phyloP scores from a whole-genome alignment of 2,797 vertebrate genomes.

The Phaenicophaeus curvirostris region DNA sequence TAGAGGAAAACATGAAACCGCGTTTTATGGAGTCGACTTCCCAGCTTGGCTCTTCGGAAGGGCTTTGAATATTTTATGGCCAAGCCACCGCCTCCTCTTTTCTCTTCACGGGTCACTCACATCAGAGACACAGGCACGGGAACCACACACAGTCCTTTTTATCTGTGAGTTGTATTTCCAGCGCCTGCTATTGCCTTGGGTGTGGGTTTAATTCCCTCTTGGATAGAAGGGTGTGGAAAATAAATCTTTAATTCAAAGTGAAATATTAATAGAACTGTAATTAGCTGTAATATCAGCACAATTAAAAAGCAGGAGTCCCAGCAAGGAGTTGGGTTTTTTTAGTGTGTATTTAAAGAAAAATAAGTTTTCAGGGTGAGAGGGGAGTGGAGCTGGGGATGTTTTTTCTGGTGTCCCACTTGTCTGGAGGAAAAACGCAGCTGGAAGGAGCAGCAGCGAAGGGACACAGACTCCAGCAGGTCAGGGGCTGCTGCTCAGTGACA shows the following conservation, averaged over 20 bases:
- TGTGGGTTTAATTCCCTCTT: conserved; percentile 54
- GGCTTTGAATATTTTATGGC: conserved; percentile 47
- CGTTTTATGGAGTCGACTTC: conserved; percentile 7
- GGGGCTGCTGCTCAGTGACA: background rate
- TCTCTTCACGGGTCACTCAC: background rate
- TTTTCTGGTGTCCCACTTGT: background rate
- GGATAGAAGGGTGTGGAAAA: conserved; percentile 34
- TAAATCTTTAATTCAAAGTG: conserved; percentile 75
- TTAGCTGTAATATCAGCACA: conserved; percentile 56
- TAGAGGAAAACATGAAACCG: conserved; percentile 22
- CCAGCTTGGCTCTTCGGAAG: conserved; percentile 4
- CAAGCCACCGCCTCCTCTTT: background rate
- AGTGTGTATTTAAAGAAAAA: conserved; percentile 8
- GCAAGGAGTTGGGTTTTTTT: conserved; percentile 5
- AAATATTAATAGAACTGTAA: conserved; percentile 75
- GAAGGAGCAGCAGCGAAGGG: background rate
- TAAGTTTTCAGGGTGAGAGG: background rate
- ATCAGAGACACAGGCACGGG: background rate
- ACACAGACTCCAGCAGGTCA: background rate
- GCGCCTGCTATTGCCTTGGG: conserved; percentile 37
- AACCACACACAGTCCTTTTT: background rate
- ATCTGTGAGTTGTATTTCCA: background rate
- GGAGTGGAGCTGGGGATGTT: background rate
- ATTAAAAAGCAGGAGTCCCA: conserved; percentile 8
- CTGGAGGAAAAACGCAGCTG: fast-evolving